Conservation (phyloP, 2,888 invertebrate species). For the Orchesellides sinensis region DNA sequence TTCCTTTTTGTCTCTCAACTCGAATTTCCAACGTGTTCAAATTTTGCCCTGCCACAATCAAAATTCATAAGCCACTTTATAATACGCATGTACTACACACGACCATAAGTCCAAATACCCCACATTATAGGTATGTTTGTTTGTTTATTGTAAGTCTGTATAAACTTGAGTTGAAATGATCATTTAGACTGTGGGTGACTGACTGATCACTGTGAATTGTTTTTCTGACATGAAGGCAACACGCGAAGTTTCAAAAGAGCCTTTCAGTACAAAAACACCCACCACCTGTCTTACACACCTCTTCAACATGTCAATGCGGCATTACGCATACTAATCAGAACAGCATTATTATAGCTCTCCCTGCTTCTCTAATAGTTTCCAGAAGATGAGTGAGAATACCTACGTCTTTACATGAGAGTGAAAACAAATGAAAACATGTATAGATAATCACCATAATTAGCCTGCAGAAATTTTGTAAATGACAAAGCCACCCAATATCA, state of each 20-base stretch:
- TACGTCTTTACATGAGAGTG: too few relatives aligned
- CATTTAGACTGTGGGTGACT: constrained; percentile 18
- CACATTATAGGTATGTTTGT: too few relatives aligned
- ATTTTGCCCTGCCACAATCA: too few relatives aligned
- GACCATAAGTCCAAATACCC: too few relatives aligned
- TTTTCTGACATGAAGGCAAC: constrained; percentile 22
- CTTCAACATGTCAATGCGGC: constrained; percentile 49
- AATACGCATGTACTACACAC: too few relatives aligned
- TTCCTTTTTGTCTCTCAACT: constrained; percentile 30
- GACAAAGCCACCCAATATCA: constrained; percentile 41
- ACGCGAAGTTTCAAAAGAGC: background rate
- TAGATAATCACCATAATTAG: constrained; percentile 16
- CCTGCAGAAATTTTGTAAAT: background rate
- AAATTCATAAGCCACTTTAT: background rate
- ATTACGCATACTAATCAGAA: constrained; percentile 15
- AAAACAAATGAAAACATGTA: constrained; percentile 10
- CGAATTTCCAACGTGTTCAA: constrained; percentile 44
- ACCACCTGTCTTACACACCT: constrained; percentile 45
- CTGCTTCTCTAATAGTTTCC: constrained; percentile 4
- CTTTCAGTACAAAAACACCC: constrained; percentile 9
- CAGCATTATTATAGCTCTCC: too few relatives aligned
- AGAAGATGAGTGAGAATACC: constrained; percentile 12
- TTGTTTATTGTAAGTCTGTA: too few relatives aligned
- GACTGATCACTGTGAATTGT: constrained; percentile 35
- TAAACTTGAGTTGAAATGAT: background rate